Evolutionary conservation across 2,888 invertebrate species (phyloP).

Genomic region (Ectemnius lituratus): DNA sequence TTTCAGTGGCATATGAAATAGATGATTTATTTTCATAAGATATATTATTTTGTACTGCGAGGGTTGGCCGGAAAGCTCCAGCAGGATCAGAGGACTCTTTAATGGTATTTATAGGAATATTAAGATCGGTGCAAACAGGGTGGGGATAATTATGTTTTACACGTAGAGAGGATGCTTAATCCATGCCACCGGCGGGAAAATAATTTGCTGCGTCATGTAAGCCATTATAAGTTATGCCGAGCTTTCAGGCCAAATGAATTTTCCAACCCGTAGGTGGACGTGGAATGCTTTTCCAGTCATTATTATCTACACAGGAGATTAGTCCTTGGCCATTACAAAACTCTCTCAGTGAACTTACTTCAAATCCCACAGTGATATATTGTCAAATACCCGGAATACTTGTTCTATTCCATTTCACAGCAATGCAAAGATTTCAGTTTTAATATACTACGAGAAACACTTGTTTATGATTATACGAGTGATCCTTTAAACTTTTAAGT

Average conservation of each 20-base stretch:
- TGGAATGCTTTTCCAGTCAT: slow-evolving; percentile 62
- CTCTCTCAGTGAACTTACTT: slow-evolving; percentile 47
- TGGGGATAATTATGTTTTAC: slow-evolving; percentile 60
- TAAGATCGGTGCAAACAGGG: slow-evolving; percentile 52
- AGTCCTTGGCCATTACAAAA: slow-evolving; percentile 57
- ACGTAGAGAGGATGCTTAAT: slow-evolving; percentile 55
- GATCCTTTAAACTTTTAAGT: too few relatives aligned
- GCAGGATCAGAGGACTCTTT: slow-evolving; percentile 23
- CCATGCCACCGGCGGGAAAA: slow-evolving; percentile 63
- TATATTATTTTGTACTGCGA: slow-evolving; percentile 23
- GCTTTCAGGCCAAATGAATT: slow-evolving; percentile 61
- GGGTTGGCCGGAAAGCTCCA: slow-evolving; percentile 18
- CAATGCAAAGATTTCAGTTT: background rate
- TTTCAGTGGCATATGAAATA: too few relatives aligned
- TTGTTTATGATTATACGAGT: too few relatives aligned
- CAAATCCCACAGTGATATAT: slow-evolving; percentile 56
- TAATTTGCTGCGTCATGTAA: slow-evolving; percentile 68
- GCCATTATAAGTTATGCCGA: slow-evolving; percentile 67
- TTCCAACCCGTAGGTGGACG: slow-evolving; percentile 46
- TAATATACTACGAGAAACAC: too few relatives aligned
- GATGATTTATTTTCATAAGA: too few relatives aligned
- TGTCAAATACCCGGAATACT: slow-evolving; percentile 19
- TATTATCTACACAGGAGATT: slow-evolving; percentile 63
- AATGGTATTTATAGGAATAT: slow-evolving; percentile 54
- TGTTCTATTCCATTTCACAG: background rate